phyloP scores from a whole-genome alignment of 2,797 vertebrate genomes.

The Malacoraja senta region DNA sequence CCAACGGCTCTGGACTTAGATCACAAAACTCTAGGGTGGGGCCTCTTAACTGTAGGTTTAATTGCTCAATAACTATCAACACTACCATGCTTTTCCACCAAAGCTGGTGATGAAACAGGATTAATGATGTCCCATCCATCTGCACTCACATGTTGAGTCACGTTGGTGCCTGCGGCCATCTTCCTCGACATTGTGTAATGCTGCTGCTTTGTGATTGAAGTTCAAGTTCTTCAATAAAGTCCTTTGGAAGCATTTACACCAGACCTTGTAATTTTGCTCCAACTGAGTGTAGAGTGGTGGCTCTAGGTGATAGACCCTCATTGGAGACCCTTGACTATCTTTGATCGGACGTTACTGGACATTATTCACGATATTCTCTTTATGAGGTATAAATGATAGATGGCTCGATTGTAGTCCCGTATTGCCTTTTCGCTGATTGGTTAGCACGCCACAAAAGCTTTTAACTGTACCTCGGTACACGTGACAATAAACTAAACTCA shows the following conservation, averaged over 20 bases:
- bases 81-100: neutral
- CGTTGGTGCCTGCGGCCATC: neutral
- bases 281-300: neutral
- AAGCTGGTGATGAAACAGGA: neutral
- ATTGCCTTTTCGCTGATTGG: no score
- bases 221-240: neutral
- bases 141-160: conserved; percentile 14
- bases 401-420: no score
- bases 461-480: no score
- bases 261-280: no score
- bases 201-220: neutral
- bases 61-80: neutral
- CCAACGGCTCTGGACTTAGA: neutral
- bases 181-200: neutral
- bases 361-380: no score
- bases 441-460: no score
- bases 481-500: no score
- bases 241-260: neutral
- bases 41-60: neutral
- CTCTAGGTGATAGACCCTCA: no score
- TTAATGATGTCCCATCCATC: neutral
- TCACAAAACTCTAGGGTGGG: conserved; percentile 12
- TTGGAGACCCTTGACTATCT: no score
- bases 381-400: no score
- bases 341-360: no score